phyloP scores from a whole-genome alignment of 2,888 invertebrate species.

The Scelioninae gen. 1 region DNA sequence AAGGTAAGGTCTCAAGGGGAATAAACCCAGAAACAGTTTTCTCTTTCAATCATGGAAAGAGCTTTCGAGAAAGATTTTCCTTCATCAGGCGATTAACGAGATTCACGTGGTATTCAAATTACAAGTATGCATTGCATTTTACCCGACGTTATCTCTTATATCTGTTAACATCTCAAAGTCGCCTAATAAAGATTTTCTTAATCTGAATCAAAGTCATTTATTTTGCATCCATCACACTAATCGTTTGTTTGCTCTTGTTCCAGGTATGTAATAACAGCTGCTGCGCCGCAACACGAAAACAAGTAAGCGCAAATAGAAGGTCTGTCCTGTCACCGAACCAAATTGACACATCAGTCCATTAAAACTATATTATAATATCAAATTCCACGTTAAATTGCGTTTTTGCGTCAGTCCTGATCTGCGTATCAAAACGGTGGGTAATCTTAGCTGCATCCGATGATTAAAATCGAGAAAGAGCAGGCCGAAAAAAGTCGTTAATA shows the following conservation, averaged over 20 bases:
- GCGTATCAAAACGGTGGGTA: constrained; percentile 28
- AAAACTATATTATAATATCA: constrained; percentile 42
- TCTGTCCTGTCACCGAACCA: background rate
- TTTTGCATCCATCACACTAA: too few species aligned
- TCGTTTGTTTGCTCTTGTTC: constrained; percentile 24
- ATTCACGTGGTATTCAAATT: constrained; percentile 47
- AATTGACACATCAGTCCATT: constrained; percentile 43
- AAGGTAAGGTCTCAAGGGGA: constrained; percentile 53
- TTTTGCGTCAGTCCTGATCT: constrained; percentile 25
- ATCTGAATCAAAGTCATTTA: background rate
- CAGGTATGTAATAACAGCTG: constrained; percentile 33
- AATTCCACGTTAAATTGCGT: constrained; percentile 37
- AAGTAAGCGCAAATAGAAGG: constrained; percentile 10
- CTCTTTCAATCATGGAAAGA: constrained; percentile 64
- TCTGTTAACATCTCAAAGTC: background rate
- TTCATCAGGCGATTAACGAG: constrained; percentile 51
- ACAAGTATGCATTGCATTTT: background rate
- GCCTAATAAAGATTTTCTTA: background rate
- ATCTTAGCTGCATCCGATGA: constrained; percentile 32
- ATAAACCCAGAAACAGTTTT: constrained; percentile 62
- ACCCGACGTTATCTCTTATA: background rate
- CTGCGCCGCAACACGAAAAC: background rate
- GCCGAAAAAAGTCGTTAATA: constrained; percentile 48
- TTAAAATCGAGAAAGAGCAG: constrained; percentile 40
- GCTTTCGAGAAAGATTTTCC: constrained; percentile 58